Evolutionary conservation across 2,888 invertebrate genomes (phyloP), one percentile per base, ranked within the genome.

Genomic region (Dendrolimus houi): DNA sequence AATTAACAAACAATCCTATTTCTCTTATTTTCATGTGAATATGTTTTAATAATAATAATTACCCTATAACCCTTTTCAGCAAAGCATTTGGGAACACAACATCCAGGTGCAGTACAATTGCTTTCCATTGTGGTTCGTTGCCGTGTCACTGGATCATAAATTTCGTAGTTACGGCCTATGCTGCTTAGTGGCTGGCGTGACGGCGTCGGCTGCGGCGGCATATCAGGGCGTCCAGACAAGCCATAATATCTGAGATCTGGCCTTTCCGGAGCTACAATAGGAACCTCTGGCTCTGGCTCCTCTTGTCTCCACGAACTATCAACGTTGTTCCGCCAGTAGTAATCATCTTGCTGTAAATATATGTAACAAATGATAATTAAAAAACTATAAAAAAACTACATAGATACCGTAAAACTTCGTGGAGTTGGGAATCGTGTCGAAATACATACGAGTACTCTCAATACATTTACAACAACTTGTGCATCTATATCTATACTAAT

Each of bases 31-130:
- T 29, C 29, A 29, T 29, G 6, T 29, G 6, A 29, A 6, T 29
- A 29, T 29, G 41, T 53, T 41, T 9, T 41, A 59, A 54, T 56
- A 55, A 41, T 59, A 58, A 59, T 54, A 81, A 91, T 81, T 87
- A 95, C 95, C 72, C 96, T 91, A 60, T 92, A 93, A 75, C 97
- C 97, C 84, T 97, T 97, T 83, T 97, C 96, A 1, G 97, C 97
- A 65, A 96, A 95, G 82, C 97, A 97, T 91, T 97, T 96, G 0
- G 96, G 96, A 53, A 93, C 92, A 73, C 97, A 97, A 69, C 94
- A 94, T 59, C 93, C 94, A 0, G 93, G 91, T 10, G 92, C 93
- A 1, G 92, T 93, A 68, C 94, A 95, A 70, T 94, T 94, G 54
- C 91, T 91, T n/a, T 87, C 85, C 17, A 76, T 64, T 41, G 80